phyloP scores from a whole-genome alignment of 2,113 vertebrate species.

The Pristiophorus japonicus region DNA sequence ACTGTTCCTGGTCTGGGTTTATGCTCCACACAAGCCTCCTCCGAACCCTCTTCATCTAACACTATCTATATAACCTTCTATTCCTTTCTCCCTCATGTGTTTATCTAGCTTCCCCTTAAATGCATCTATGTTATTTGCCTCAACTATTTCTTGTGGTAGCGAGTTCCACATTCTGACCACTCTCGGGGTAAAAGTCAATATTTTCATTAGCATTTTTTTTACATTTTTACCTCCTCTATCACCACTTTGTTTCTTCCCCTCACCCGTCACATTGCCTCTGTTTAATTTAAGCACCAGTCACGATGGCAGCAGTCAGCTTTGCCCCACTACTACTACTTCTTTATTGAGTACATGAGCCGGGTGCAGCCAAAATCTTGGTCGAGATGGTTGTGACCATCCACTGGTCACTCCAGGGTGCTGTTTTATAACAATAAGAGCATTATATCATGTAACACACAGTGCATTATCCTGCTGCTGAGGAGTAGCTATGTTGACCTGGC shows the following conservation, averaged over 20 bases:
- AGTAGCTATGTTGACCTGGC: not conserved
- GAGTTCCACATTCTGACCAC: no score
- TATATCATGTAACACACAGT: not conserved
- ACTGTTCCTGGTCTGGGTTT: no score
- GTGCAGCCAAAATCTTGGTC: no score
- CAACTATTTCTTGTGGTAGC: not conserved
- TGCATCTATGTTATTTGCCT: not conserved
- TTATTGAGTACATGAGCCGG: no score
- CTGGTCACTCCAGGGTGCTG: no score
- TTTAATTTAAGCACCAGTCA: not conserved
- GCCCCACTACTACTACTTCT: no score
- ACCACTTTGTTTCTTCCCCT: not conserved
- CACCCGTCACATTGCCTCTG: not conserved
- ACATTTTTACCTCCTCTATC: not conserved
- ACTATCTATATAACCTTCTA: no score
- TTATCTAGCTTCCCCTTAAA: not conserved
- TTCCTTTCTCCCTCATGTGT: no score
- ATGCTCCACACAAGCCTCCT: no score
- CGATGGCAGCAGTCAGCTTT: not conserved
- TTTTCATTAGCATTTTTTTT: not conserved
- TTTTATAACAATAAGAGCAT: not conserved
- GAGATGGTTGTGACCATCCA: no score
- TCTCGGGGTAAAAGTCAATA: not conserved
- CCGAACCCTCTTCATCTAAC: no score
- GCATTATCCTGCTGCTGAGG: not conserved